Base-by-base conservation (phyloP, 2,888 invertebrate species). In the Itoplectis maculator region DNA sequence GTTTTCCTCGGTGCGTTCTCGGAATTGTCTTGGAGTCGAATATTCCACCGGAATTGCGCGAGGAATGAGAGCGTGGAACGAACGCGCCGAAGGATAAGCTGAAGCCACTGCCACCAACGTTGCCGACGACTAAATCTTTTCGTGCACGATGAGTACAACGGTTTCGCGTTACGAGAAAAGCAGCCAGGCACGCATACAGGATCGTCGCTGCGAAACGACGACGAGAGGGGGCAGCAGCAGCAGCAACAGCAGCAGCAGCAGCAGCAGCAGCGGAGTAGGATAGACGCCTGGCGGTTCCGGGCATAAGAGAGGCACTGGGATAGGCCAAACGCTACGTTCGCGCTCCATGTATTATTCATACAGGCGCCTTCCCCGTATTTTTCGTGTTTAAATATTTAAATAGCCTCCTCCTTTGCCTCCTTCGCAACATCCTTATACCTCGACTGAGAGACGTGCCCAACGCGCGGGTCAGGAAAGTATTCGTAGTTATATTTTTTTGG, bases 341-440 rank as follows among this genome's bases (percentile, higher is more conserved):
- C 85, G 88, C 85, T 88, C 90, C 88, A 91, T 92, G 90, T 89
- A 92, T 92, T 89, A 92, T 92, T 91, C 91, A 92, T 91, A 86
- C 81, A 70, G 85, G 87, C 88, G 88, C 87, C 90, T 89, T 91
- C 91, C 86, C 87, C 89, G 89, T 91, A 91, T 92, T 92, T n/a
- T 92, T 91, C 90, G 89, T 90, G 89, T 91, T 92, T 92, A 91
- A 92, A 92, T 92, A 92, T 92, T 92, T 92, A 91, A 92, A 92
- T 91, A 91, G 88, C 86, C n/a, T 89, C 87, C 89, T 89, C 89
- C 76, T 72, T 76, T 40, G 63, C 47, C 73, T 74, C 63, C 63
- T 81, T 69, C 59, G 40, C 70, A 72, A 76, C 65, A 70, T 74
- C 56, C 51, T 75, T 70, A 61, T 66, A 47, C 29, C 68, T 37